Base-by-base conservation (phyloP, 2,797 vertebrate species). In the Lophotriccus pileatus region DNA sequence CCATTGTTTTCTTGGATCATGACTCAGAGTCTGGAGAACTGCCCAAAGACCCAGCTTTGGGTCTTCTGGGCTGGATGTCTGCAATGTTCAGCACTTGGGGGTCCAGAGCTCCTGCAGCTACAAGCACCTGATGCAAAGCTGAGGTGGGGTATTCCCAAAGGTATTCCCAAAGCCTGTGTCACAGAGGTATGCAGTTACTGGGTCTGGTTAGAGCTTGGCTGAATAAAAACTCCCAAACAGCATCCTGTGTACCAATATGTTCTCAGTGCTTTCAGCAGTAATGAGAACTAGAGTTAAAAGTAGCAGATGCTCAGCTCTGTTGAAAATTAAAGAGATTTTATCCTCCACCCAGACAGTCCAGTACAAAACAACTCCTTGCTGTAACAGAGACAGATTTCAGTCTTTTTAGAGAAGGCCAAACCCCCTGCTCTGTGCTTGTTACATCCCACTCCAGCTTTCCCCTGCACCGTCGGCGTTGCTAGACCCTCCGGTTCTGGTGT, bases 401-500 rank as follows among this genome's bases (percentile, higher is more conserved):
- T 17, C 49, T 63, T 79, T 79, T 87, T 25, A 47, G 52, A 72
- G 49, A 72, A 89, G 85, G 67, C 76, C 89, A 86, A 70, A 64
- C n/a, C 49, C 67, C 77, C 63, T 86, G 83, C 74, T 91, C 70
- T 1, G 0, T 4, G 2, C 14, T 39, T 30, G 15, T 39, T 93
- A 25, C 75, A 74, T 80, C 86, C 86, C 90, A 83, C 79, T 67
- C 36, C 52, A 63, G 50, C 62, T 94, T 79, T 76, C 60, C 94
- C 43, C 80, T 76, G 66, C 68, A 17, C 91, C 6, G 28, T 36
- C 4, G 0, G 81, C 59, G 55, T 79, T 89, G 91, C 69, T 20
- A 91, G 88, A 97, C 97, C 91, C 96, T 97, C 94, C 4, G 2
- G 68, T 94, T 95, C 86, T 79, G 70, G 52, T 90, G 93, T 95